These are phyloP conservation scores for Rhopalosiphum nymphaeae DNA, from an alignment of 2,888 invertebrate species.

Conservation along the genomic window DNA sequence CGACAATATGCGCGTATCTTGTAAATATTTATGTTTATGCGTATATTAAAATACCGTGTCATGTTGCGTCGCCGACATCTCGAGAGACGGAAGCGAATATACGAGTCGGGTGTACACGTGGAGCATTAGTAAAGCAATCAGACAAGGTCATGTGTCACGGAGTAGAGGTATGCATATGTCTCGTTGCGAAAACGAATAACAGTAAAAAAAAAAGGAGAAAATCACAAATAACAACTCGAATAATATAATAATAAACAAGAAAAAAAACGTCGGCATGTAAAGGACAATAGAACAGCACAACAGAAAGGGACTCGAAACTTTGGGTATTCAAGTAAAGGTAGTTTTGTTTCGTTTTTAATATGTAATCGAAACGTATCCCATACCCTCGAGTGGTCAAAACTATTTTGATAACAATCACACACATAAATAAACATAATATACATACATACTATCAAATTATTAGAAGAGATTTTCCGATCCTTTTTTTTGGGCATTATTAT, in stretches of 20 bases:
- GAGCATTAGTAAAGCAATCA: neutral
- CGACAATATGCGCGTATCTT: neutral
- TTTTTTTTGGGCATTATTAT: constrained; percentile 31
- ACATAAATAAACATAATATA: neutral
- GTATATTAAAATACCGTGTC: neutral
- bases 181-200: neutral
- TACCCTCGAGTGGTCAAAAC: constrained; percentile 21
- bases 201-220: neutral
- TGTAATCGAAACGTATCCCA: constrained; percentile 8
- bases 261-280: neutral
- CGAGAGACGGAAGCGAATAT: neutral
- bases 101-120: neutral
- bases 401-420: constrained; percentile 29
- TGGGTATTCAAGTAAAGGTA: neutral
- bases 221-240: neutral
- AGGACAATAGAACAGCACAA: neutral
- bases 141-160: neutral
- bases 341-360: neutral
- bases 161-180: neutral
- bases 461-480: neutral
- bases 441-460: neutral
- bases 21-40: neutral
- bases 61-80: neutral
- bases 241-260: neutral
- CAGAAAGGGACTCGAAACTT: neutral